Percentiles rank a stretch among this genome's conserved stretches.
These are phyloP conservation scores for Psammodynastes pulverulentus DNA, from an alignment of 2,113 vertebrate genomes.

Conservation along the genomic window DNA sequence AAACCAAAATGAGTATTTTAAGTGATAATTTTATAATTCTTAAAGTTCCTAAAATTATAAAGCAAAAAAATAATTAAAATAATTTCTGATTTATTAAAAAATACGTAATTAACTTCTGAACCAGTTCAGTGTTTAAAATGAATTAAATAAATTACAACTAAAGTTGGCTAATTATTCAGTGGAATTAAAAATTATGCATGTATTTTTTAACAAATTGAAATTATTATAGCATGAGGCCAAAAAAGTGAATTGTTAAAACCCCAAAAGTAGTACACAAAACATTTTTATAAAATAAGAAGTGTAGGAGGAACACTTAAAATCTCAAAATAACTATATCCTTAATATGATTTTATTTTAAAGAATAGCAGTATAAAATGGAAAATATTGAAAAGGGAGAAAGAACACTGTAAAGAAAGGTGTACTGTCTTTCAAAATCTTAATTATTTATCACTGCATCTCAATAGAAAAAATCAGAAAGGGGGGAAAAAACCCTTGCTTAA, in stretches of 20 bases:
- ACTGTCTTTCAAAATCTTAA: background rate
- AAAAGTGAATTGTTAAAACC: background rate
- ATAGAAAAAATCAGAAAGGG: background rate
- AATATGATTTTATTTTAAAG: background rate
- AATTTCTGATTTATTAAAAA: slow-evolving; percentile 39
- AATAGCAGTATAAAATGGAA: background rate
- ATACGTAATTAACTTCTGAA: slow-evolving; percentile 51
- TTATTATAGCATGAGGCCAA: background rate
- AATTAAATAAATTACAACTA: slow-evolving; percentile 54
- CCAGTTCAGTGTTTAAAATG: slow-evolving; percentile 54
- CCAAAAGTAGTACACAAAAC: background rate
- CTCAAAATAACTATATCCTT: background rate
- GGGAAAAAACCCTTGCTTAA: background rate
- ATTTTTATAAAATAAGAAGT: background rate
- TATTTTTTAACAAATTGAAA: slow-evolving; percentile 46
- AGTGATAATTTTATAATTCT: slow-evolving; percentile 52
- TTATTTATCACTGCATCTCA: background rate
- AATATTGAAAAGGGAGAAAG: background rate
- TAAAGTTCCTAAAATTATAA: slow-evolving; percentile 35
- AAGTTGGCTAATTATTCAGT: slow-evolving; percentile 53
- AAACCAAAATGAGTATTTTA: slow-evolving; percentile 52
- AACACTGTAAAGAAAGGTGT: background rate
- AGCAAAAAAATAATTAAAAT: slow-evolving; percentile 36
- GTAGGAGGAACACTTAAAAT: background rate
- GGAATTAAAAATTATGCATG: slow-evolving; percentile 45